These are phyloP conservation scores for Silurus meridionalis DNA, from an alignment of 2,113 vertebrate genomes.

Conservation along the genomic window DNA sequence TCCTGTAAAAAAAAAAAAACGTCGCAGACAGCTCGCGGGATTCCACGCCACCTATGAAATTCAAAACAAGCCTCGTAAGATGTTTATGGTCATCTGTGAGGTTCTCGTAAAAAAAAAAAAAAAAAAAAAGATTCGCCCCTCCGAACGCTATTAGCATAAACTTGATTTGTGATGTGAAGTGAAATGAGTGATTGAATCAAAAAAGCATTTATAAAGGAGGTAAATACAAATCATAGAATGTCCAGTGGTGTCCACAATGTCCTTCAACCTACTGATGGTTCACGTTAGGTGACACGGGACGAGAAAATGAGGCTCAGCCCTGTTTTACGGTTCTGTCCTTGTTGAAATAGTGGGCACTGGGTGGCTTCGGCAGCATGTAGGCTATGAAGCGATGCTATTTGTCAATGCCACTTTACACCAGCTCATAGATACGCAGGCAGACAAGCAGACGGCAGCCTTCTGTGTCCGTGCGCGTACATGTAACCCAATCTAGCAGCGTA, in stretches of 20 bases:
- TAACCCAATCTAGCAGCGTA: slow-evolving; percentile 25
- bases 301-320: background rate
- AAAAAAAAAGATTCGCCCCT: slow-evolving; percentile 59
- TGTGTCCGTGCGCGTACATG: slow-evolving; percentile 9
- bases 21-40: slow-evolving; percentile 55
- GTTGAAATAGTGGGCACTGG: slow-evolving; percentile 15
- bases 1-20: slow-evolving; percentile 57
- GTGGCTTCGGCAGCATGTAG: slow-evolving; percentile 6
- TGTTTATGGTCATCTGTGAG: slow-evolving; percentile 67
- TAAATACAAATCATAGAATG: background rate
- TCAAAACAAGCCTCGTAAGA: slow-evolving; percentile 68
- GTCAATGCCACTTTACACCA: slow-evolving; percentile 29
- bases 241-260: background rate
- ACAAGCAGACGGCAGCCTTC: slow-evolving; percentile 47
- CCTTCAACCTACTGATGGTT: background rate
- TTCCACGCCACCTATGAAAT: slow-evolving; percentile 71
- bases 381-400: slow-evolving; percentile 32
- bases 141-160: slow-evolving; percentile 53
- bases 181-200: too few species aligned
- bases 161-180: background rate
- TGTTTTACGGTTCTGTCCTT: background rate
- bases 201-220: background rate
- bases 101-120: slow-evolving; percentile 57
- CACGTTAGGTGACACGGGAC: background rate
- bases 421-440: slow-evolving; percentile 32